These are phyloP conservation scores for Adelges cooleyi DNA, from an alignment of 1,140 invertebrate genomes.

Conservation along the genomic window DNA sequence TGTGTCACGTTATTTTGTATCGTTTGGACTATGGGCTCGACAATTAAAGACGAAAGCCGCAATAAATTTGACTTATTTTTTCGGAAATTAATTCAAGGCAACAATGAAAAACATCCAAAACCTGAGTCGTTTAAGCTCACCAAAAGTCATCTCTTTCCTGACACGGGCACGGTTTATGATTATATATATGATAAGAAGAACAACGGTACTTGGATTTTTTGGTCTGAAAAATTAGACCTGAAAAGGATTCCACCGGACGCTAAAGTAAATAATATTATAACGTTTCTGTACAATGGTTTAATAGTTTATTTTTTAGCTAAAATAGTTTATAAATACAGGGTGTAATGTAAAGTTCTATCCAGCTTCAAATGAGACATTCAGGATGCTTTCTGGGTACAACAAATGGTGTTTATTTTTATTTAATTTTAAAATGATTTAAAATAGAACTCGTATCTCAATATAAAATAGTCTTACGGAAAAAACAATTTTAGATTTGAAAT, in stretches of 20 bases:
- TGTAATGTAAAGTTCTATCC: too few species aligned
- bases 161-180: slow-evolving; percentile 67
- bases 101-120: slow-evolving; percentile 52
- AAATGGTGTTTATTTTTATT: too few species aligned
- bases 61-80: slow-evolving; percentile 61
- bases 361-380: too few species aligned
- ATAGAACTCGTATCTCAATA: too few species aligned
- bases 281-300: too few species aligned
- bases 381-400: too few species aligned
- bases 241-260: slow-evolving; percentile 42
- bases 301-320: too few species aligned
- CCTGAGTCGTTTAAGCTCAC: slow-evolving; percentile 79
- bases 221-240: slow-evolving; percentile 55
- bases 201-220: slow-evolving; percentile 66
- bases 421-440: too few species aligned
- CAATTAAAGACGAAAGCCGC: slow-evolving; percentile 46
- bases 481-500: too few species aligned
- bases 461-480: too few species aligned
- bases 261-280: slow-evolving; percentile 50
- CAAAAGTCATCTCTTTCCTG: slow-evolving; percentile 79
- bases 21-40: slow-evolving; percentile 74
- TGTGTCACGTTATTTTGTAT: slow-evolving; percentile 71
- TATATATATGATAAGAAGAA: slow-evolving; percentile 76
- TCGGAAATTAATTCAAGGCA: slow-evolving; percentile 52
- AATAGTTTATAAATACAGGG: too few species aligned